Percentiles rank a stretch among this genome's conserved stretches.
phyloP scores from a whole-genome alignment of 2,888 invertebrate genomes.

The Dryococelus australis region DNA sequence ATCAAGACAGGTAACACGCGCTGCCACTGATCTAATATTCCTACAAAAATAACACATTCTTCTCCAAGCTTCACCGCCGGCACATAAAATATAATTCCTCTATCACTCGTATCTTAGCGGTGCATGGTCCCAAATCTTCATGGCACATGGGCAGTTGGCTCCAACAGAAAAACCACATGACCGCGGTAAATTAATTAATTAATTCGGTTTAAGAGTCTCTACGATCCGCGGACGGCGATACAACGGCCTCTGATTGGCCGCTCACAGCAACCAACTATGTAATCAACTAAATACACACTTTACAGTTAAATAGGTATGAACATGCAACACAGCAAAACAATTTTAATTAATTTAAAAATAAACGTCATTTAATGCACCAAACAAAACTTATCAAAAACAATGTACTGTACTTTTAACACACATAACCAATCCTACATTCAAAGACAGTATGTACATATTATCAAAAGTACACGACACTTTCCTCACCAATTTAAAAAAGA shows the following conservation, averaged over 20 bases:
- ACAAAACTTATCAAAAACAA: not conserved
- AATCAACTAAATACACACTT: not conserved
- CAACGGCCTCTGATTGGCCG: not conserved
- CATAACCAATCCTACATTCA: not conserved
- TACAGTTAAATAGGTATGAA: not conserved
- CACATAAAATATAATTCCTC: conserved; percentile 16
- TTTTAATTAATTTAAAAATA: not conserved
- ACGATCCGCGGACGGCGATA: conserved; percentile 1
- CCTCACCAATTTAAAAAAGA: not conserved
- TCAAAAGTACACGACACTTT: not conserved
- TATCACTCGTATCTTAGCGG: not conserved
- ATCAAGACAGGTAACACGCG: not conserved
- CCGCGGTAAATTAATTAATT: not conserved
- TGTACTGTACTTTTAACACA: not conserved
- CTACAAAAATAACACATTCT: conserved; percentile 22
- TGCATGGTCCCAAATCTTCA: conserved; percentile 22
- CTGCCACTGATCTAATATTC: not conserved
- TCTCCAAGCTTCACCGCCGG: not conserved
- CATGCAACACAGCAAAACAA: not conserved
- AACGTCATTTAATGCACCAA: not conserved
- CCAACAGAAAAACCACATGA: conserved; percentile 4
- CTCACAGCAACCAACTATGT: not conserved
- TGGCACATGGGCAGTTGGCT: conserved; percentile 23
- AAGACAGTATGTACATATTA: not conserved
- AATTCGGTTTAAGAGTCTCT: conserved; percentile 22